Percentiles rank a stretch among this genome's conserved stretches.
Evolutionary conservation across 1,140 invertebrate species (phyloP).

Genomic region (Macrobrachium rosenbergii): DNA sequence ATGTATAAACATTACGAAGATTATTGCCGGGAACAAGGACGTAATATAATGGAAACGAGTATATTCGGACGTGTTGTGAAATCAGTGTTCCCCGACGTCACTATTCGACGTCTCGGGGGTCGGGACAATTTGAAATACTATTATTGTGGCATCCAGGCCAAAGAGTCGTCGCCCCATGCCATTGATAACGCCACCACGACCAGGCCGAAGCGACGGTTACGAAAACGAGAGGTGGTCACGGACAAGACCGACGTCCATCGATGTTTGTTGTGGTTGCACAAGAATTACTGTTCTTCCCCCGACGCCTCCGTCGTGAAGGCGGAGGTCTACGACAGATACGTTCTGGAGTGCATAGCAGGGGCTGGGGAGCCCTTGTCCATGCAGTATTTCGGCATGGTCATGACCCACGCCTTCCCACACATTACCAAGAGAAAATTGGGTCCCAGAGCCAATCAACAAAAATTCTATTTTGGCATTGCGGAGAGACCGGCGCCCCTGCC

Average conservation of each 20-base stretch:
- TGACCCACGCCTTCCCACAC: slow-evolving; percentile 55
- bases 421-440: slow-evolving; percentile 43
- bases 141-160: slow-evolving; percentile 65
- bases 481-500: slow-evolving; percentile 52
- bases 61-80: slow-evolving; percentile 66
- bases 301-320: slow-evolving; percentile 46
- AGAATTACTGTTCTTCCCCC: slow-evolving; percentile 41
- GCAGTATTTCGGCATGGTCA: slow-evolving; percentile 59
- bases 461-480: slow-evolving; percentile 62
- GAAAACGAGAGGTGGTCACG: slow-evolving; percentile 57
- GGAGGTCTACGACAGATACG: slow-evolving; percentile 60
- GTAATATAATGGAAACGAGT: slow-evolving; percentile 65
- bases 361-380: slow-evolving; percentile 54
- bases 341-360: slow-evolving; percentile 46
- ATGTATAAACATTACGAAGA: slow-evolving; percentile 66
- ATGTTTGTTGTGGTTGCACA: slow-evolving; percentile 58
- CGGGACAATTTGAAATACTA: slow-evolving; percentile 66
- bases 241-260: slow-evolving; percentile 63
- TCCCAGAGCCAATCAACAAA: slow-evolving; percentile 61
- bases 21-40: slow-evolving; percentile 58
- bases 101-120: slow-evolving; percentile 62
- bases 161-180: slow-evolving; percentile 60
- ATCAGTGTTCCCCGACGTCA: slow-evolving; percentile 65
- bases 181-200: slow-evolving; percentile 65
- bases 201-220: slow-evolving; percentile 60